phyloP scores from a whole-genome alignment of 2,888 invertebrate genomes.

The Crocallis elinguaria region DNA sequence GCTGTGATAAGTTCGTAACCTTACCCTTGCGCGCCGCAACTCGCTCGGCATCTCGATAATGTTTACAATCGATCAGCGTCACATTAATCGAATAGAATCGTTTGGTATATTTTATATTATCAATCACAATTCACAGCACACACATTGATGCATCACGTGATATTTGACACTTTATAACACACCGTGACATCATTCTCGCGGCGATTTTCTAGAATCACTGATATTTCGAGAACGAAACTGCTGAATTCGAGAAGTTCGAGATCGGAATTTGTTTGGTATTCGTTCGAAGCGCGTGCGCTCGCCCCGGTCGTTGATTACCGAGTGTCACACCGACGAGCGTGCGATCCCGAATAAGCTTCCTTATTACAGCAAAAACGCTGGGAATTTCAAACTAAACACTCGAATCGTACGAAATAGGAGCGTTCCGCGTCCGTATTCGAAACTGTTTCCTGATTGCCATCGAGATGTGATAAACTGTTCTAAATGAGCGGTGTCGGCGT shows the following conservation, averaged over 20 bases:
- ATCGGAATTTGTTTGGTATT: conserved; percentile 34
- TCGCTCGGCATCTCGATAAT: conserved; percentile 64
- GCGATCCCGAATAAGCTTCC: conserved; percentile 45
- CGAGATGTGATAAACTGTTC: conserved; percentile 15
- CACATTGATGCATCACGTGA: neutral
- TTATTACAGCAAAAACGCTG: conserved; percentile 44
- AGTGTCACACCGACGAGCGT: conserved; percentile 48
- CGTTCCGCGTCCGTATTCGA: conserved; percentile 57
- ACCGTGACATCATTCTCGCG: conserved; percentile 16
- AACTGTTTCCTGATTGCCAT: conserved; percentile 43
- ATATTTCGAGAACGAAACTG: conserved; percentile 7
- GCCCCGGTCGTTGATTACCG: conserved; percentile 44
- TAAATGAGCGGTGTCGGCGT: conserved; percentile 1
- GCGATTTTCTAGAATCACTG: conserved; percentile 8
- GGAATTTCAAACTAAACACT: conserved; percentile 40
- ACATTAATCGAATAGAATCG: conserved; percentile 40
- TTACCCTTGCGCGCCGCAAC: conserved; percentile 61
- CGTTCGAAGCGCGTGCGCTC: conserved; percentile 48
- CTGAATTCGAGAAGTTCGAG: conserved; percentile 19
- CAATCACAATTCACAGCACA: conserved; percentile 32
- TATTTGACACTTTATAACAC: neutral
- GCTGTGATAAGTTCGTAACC: conserved; percentile 33
- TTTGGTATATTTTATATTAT: conserved; percentile 36
- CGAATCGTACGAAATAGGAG: conserved; percentile 25
- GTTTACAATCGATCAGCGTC: conserved; percentile 46